phyloP scores from a whole-genome alignment of 2,797 vertebrate species.

The Acanthurus leucopareius region DNA sequence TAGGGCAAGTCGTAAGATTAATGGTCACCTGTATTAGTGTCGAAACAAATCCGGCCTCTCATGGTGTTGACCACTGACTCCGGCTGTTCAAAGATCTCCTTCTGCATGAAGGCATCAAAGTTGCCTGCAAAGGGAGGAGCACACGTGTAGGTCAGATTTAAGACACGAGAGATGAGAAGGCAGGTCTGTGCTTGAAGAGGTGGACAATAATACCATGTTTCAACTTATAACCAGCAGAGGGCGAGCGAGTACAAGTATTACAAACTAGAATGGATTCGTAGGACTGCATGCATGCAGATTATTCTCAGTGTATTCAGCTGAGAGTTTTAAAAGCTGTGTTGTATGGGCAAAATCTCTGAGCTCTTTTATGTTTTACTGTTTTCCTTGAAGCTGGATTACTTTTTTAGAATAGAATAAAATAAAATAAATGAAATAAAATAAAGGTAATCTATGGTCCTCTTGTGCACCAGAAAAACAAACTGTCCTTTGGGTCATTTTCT shows the following conservation, averaged over 20 bases:
- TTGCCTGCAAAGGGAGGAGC: conserved; percentile 84
- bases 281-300: too few species aligned
- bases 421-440: neutral
- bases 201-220: neutral
- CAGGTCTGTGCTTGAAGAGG: neutral
- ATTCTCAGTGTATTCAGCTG: neutral
- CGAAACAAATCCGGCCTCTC: conserved; percentile 96
- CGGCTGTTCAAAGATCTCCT: conserved; percentile 98
- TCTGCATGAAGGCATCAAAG: conserved; percentile 98
- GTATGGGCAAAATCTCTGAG: neutral
- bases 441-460: neutral
- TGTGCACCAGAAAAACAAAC: neutral
- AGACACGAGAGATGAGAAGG: neutral
- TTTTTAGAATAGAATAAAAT: too few species aligned
- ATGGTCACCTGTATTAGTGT: conserved; percentile 89
- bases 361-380: neutral
- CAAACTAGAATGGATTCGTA: neutral
- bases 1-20: conserved; percentile 14
- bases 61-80: conserved; percentile 98
- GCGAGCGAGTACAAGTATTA: conserved; percentile 29
- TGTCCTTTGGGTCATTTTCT: conserved; percentile 23
- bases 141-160: neutral
- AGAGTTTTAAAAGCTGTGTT: neutral
- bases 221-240: conserved; percentile 69
- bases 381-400: neutral